Evolutionary conservation across 2,797 vertebrate genomes (phyloP).

Genomic region (Triplophysa bombifrons): DNA sequence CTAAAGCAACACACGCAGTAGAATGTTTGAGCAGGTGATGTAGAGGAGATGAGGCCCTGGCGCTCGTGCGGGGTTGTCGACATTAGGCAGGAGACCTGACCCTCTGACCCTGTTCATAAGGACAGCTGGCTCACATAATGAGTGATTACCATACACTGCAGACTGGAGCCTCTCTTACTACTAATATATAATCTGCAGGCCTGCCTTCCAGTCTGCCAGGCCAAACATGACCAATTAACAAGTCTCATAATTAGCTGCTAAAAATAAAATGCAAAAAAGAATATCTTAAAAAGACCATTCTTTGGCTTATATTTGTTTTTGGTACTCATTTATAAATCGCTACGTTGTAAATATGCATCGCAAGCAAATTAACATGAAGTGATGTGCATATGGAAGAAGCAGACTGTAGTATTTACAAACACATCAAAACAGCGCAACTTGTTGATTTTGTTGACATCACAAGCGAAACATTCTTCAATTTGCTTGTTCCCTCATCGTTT

Average conservation of each 20-base stretch:
- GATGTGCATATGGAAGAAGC: neutral
- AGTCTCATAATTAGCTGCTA: constrained; percentile 36
- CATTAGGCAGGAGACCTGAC: constrained; percentile 54
- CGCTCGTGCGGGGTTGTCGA: constrained; percentile 37
- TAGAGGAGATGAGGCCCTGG: constrained; percentile 49
- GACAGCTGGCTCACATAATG: constrained; percentile 66
- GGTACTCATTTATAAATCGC: neutral
- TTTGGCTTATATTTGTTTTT: neutral
- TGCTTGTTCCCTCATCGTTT: constrained; percentile 13
- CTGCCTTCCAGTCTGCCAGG: constrained; percentile 35
- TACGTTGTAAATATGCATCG: neutral
- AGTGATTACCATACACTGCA: constrained; percentile 63
- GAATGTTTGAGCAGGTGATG: constrained; percentile 60
- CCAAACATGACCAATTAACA: constrained; percentile 45
- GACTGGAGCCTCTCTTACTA: constrained; percentile 54
- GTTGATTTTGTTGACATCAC: constrained; percentile 45
- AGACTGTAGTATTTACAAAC: constrained; percentile 14
- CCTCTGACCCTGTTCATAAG: constrained; percentile 54
- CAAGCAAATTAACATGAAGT: neutral
- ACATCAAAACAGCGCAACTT: neutral
- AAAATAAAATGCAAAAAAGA: neutral
- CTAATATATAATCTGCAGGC: constrained; percentile 49
- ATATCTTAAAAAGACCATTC: neutral
- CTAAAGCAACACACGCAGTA: constrained; percentile 40
- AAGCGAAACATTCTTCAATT: constrained; percentile 3